Evolutionary conservation across 2,797 vertebrate genomes (phyloP).

Genomic region (Myotis daubentonii): DNA sequence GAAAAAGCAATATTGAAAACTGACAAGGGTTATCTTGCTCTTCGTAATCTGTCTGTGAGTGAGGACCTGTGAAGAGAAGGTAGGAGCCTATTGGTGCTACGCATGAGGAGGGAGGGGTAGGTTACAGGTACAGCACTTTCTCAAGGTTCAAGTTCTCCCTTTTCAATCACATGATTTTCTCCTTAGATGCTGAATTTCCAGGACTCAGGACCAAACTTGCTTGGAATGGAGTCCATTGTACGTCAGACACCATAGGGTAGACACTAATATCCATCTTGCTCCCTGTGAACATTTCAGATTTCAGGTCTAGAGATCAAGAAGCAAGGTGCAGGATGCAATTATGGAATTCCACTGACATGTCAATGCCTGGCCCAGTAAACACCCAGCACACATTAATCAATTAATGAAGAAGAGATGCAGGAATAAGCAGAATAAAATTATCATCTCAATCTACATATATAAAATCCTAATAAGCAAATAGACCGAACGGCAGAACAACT

Average conservation of each 20-base stretch:
- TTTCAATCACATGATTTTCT: not conserved
- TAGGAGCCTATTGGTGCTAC: not conserved
- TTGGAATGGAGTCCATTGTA: not conserved
- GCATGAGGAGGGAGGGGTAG: not conserved
- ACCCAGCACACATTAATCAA: not conserved
- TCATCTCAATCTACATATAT: not conserved
- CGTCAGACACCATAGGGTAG: not conserved
- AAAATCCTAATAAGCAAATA: too few relatives aligned
- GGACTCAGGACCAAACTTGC: not conserved
- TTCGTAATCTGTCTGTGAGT: not conserved
- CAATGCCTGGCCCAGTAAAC: not conserved
- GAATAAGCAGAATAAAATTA: not conserved
- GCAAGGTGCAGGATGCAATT: not conserved
- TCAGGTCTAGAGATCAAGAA: not conserved
- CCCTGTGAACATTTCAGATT: not conserved
- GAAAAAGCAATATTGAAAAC: not conserved
- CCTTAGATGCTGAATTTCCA: not conserved
- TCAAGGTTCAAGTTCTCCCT: not conserved
- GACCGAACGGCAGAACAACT: too few relatives aligned
- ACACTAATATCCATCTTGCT: not conserved
- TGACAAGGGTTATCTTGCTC: not conserved
- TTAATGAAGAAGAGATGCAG: not conserved
- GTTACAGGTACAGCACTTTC: not conserved
- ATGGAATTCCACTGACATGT: not conserved
- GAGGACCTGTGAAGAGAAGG: not conserved